Conservation (phyloP, 2,888 invertebrate genomes). For the Meloe dianella region DNA sequence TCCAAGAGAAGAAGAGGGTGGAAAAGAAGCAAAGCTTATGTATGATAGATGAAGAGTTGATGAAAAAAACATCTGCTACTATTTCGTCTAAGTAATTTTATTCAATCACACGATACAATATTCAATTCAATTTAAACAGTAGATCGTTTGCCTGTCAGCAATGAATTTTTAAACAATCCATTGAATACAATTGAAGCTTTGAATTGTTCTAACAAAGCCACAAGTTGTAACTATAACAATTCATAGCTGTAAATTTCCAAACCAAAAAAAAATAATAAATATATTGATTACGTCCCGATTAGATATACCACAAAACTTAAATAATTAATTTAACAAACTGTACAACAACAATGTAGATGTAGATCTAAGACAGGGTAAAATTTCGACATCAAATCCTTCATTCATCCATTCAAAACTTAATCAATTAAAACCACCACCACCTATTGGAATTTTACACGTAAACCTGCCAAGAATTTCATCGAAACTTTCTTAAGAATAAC, state of each 20-base stretch:
- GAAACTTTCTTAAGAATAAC: neutral
- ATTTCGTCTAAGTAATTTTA: constrained; percentile 14
- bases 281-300: neutral
- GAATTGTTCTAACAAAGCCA: neutral
- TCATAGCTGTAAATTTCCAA: neutral
- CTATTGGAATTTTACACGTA: constrained; percentile 5
- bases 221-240: neutral
- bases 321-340: constrained; percentile 2
- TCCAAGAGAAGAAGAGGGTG: neutral
- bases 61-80: constrained; percentile 16
- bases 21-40: constrained; percentile 1
- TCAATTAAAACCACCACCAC: neutral
- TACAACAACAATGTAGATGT: neutral
- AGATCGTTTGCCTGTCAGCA: constrained; percentile 20
- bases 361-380: neutral
- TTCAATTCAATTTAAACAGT: constrained; percentile 26
- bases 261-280: no score
- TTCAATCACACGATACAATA: constrained; percentile 30
- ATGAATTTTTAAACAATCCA: constrained; percentile 24
- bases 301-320: neutral
- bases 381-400: neutral
- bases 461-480: neutral
- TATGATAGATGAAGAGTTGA: constrained; percentile 11
- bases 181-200: neutral
- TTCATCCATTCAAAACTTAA: neutral